Conservation (phyloP, 2,888 invertebrate genomes). For the Glaucopsyche alexis region DNA sequence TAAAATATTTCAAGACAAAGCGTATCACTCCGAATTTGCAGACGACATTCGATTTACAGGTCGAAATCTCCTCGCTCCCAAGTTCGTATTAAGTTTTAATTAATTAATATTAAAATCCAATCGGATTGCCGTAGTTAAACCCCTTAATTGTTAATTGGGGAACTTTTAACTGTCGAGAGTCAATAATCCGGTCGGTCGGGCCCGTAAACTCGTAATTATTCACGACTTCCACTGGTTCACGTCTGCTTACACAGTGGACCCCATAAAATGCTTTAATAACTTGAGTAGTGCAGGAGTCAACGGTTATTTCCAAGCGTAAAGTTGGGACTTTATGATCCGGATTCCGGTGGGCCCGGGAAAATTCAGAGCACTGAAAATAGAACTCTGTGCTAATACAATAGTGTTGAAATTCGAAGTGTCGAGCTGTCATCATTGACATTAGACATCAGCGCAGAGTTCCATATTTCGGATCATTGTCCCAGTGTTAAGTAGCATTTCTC, state of each 20-base stretch:
- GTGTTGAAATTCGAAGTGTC: no score
- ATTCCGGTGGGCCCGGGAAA: no score
- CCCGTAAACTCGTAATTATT: conserved; percentile 55
- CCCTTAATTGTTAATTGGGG: conserved; percentile 58
- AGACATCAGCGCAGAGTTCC: no score
- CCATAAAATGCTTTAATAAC: conserved; percentile 17
- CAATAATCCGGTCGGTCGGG: conserved; percentile 56
- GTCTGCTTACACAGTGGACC: conserved; percentile 14
- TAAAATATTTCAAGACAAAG: background rate
- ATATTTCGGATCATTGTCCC: no score
- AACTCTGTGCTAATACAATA: no score
- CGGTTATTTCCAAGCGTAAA: background rate
- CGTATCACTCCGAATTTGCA: background rate
- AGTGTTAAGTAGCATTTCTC: no score
- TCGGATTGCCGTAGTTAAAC: conserved; percentile 55
- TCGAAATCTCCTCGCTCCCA: conserved; percentile 39
- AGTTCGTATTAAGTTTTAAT: conserved; percentile 43
- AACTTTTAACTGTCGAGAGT: conserved; percentile 63
- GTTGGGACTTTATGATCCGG: no score
- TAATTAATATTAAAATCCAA: conserved; percentile 58
- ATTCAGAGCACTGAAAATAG: no score
- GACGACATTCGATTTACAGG: conserved; percentile 34
- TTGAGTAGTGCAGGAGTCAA: background rate
- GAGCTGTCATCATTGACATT: no score
- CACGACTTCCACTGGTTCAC: conserved; percentile 46